Evolutionary conservation across 1,140 invertebrate genomes (phyloP).

Genomic region (Pemphigus obesinymphae): DNA sequence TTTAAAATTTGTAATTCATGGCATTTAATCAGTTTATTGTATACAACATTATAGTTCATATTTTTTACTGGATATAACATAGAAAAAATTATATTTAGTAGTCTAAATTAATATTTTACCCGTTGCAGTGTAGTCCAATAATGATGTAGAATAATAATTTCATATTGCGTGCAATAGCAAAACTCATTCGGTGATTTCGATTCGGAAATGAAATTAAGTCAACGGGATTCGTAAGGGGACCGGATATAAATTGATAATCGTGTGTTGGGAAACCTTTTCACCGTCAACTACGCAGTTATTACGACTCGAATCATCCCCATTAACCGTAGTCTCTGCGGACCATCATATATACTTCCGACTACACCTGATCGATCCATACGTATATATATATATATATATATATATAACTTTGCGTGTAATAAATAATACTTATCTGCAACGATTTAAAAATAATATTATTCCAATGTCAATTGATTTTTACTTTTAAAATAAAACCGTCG

Average conservation of each 20-base stretch:
- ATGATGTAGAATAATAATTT: not conserved
- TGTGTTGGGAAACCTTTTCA: slow-evolving; percentile 6
- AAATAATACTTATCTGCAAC: too few relatives aligned
- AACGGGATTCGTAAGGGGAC: slow-evolving; percentile 14
- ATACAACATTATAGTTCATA: too few relatives aligned
- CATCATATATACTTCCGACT: not conserved
- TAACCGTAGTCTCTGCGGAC: not conserved
- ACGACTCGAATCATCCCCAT: slow-evolving; percentile 10
- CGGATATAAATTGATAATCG: slow-evolving; percentile 33
- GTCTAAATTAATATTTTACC: not conserved
- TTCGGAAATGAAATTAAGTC: slow-evolving; percentile 34
- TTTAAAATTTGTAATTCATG: too few relatives aligned
- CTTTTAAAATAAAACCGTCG: not conserved
- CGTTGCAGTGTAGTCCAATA: not conserved
- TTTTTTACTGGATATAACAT: too few relatives aligned
- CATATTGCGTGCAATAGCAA: not conserved
- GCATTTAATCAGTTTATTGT: too few relatives aligned
- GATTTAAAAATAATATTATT: too few relatives aligned
- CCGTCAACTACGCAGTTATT: slow-evolving; percentile 3
- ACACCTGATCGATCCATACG: not conserved
- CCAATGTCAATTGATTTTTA: too few relatives aligned
- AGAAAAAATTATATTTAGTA: too few relatives aligned
- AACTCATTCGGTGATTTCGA: slow-evolving; percentile 4
- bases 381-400: too few relatives aligned
- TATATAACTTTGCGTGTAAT: too few relatives aligned